phyloP scores from a whole-genome alignment of 2,888 invertebrate genomes.

The Tubulanus polymorphus region DNA sequence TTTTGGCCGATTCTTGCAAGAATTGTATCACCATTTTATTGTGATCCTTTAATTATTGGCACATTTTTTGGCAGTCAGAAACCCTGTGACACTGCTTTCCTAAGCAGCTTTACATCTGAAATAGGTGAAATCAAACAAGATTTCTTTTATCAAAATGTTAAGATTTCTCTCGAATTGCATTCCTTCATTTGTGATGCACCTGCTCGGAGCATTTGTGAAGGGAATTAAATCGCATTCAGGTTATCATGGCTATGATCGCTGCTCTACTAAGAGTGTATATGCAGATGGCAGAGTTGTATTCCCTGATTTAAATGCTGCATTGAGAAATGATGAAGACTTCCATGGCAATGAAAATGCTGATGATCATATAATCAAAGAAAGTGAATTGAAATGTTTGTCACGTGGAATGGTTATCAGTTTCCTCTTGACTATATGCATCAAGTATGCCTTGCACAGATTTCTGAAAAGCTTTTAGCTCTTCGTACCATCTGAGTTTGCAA shows the following conservation, averaged over 20 bases:
- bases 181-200: slow-evolving; percentile 22
- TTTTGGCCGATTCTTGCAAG: no score
- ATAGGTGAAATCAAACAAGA: no score
- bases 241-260: slow-evolving; percentile 13
- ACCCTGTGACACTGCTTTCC: no score
- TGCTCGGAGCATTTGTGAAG: slow-evolving; percentile 17
- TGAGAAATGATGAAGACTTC: slow-evolving; percentile 4
- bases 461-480: slow-evolving; percentile 9
- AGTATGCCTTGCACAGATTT: slow-evolving; percentile 29
- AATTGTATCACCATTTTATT: no score
- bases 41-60: no score
- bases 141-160: no score
- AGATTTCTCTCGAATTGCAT: no score
- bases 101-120: no score
- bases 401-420: slow-evolving; percentile 12
- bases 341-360: background rate
- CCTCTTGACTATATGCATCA: slow-evolving; percentile 33
- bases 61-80: no score
- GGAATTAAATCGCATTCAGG: slow-evolving; percentile 13
- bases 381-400: slow-evolving; percentile 13
- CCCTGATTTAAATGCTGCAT: background rate
- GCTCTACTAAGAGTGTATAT: no score
- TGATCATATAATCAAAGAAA: slow-evolving; percentile 9
- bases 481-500: no score
- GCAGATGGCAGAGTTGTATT: background rate